These are phyloP conservation scores for Ametastegia equiseti DNA, from an alignment of 2,888 invertebrate genomes.

Conservation along the genomic window DNA sequence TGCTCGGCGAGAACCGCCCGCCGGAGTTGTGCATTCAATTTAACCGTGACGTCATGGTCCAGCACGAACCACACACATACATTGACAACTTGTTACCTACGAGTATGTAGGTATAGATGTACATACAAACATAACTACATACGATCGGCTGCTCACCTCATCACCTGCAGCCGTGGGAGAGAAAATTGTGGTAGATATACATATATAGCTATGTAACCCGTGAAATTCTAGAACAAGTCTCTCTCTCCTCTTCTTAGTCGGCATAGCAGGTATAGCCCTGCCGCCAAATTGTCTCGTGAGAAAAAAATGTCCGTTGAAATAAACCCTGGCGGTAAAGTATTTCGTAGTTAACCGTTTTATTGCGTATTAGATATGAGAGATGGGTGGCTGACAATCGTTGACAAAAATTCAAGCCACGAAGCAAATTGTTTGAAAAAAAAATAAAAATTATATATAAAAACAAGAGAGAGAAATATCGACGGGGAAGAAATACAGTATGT, in stretches of 20 bases:
- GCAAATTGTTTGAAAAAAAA: too few species aligned
- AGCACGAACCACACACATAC: not conserved
- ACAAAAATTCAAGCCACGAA: too few species aligned
- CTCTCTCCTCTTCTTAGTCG: constrained; percentile 16
- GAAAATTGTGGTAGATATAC: constrained; percentile 2
- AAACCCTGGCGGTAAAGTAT: too few species aligned
- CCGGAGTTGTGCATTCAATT: not conserved
- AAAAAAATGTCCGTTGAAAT: not conserved
- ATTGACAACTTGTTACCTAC: constrained; percentile 4
- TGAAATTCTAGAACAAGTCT: constrained; percentile 1
- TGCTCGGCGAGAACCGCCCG: not conserved
- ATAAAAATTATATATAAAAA: too few species aligned
- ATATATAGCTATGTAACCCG: too few species aligned
- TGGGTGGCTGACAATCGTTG: too few species aligned
- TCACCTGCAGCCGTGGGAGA: constrained; percentile 33
- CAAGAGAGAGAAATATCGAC: too few species aligned
- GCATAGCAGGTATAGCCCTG: constrained; percentile 20
- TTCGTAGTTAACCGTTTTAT: too few species aligned
- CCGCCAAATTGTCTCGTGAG: not conserved
- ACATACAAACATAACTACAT: not conserved
- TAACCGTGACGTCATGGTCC: constrained; percentile 2
- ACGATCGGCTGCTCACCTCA: not conserved
- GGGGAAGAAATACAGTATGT: too few species aligned
- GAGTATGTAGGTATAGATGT: not conserved
- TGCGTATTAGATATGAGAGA: too few species aligned